Conservation (phyloP, 2,797 vertebrate species). For the Enteromius afrohamiltoni region DNA sequence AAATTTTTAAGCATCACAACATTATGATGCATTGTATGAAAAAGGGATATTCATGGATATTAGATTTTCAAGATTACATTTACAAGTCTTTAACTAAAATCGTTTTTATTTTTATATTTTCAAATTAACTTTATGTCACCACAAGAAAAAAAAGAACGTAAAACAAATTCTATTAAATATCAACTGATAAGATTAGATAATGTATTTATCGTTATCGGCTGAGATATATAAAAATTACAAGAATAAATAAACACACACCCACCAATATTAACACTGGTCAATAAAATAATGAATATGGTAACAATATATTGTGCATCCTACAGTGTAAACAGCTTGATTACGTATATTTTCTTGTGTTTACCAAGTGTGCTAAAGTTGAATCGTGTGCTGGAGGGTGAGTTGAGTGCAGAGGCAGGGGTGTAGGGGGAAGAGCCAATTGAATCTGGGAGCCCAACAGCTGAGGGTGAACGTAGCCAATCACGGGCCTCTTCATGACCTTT, state of each 20-base stretch:
- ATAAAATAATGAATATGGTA: background rate
- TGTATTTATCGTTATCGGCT: background rate
- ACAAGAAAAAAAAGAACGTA: background rate
- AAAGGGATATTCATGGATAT: background rate
- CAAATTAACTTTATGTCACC: background rate
- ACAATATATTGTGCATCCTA: background rate
- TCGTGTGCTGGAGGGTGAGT: conserved; percentile 82
- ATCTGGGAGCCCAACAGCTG: conserved; percentile 82
- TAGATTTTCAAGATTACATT: background rate
- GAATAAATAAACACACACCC: background rate
- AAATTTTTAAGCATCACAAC: background rate
- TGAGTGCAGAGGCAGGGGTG: conserved; percentile 79
- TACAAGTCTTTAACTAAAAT: background rate
- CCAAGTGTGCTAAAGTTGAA: conserved; percentile 79
- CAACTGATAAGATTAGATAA: background rate
- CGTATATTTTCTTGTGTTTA: conserved; percentile 37
- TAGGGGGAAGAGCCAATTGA: conserved; percentile 78
- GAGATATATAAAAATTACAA: background rate
- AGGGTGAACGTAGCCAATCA: conserved; percentile 87
- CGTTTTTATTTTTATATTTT: background rate
- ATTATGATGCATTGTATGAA: background rate
- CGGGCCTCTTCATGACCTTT: conserved; percentile 83
- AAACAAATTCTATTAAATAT: background rate
- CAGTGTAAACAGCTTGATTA: background rate
- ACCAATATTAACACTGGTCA: background rate